Base-by-base conservation (phyloP, 2,113 vertebrate genomes). In the Amazona vittata region DNA sequence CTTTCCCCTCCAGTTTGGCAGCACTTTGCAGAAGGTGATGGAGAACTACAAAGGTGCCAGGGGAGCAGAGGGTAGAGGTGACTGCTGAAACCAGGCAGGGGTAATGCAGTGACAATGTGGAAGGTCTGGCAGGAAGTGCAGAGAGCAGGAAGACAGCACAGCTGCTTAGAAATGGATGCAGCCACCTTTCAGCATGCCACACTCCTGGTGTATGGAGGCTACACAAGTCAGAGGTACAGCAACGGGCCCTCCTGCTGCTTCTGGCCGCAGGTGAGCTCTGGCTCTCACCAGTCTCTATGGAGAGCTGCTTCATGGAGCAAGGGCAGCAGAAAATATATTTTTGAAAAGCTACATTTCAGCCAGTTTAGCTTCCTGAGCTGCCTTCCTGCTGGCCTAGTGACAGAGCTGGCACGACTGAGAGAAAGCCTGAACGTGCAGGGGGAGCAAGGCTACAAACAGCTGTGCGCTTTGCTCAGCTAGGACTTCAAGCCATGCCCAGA, bases 331-430 rank as follows among this genome's bases (percentile, higher is more conserved):
- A 80, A 67, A 70, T 4, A 6, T 10, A 29, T 55, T 90, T 91
- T 62, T 62, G 74, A 68, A 84, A 76, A 69, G 28, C 24, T 87
- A 65, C 5, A 0, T 15, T 87, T 83, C 94, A 93, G 64, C 28
- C 75, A 84, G 68, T 41, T 88, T 37, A 80, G 78, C 39, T 76
- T 83, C 79, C 79, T 81, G 41, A 76, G 59, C 67, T 86, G 77
- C 57, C 44, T 83, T 37, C 62, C 67, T 75, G 55, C 50, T 65
- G 69, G 64, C 43, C 49, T 22, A 29, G n/a, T 52, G 68, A 83
- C 64, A 91, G 37, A 55, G 57, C 52, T 71, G 74, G 68, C 87
- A 85, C 53, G 76, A 81, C 35, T 1, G 0, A 67, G 41, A 60
- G 50, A 49, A 76, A 69, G 52, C 57, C 84, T 29, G 69, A 81